Conservation (phyloP, 2,888 invertebrate genomes). For the Meteorus colon region DNA sequence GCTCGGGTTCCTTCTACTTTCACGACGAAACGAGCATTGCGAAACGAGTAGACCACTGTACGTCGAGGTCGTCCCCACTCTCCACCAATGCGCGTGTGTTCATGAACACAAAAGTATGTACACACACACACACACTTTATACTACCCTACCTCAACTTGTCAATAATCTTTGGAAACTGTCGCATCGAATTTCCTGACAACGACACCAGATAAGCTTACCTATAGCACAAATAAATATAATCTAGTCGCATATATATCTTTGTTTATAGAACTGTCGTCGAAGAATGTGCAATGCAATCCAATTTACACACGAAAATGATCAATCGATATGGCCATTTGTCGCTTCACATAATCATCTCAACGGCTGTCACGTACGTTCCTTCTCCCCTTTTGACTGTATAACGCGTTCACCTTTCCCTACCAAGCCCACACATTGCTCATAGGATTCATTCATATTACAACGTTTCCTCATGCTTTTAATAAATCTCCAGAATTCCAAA, state of each 20-base stretch:
- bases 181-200: slow-evolving; percentile 40
- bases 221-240: not conserved
- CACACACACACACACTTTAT: not conserved
- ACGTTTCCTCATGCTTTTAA: too few species aligned
- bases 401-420: not conserved
- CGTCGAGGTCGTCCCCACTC: not conserved
- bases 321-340: slow-evolving; percentile 40
- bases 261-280: slow-evolving; percentile 1
- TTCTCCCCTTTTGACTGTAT: not conserved
- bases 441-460: too few species aligned
- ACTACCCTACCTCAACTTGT: not conserved
- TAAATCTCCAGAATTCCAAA: too few species aligned
- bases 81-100: not conserved
- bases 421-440: too few species aligned
- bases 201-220: slow-evolving; percentile 2
- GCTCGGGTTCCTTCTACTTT: slow-evolving; percentile 25
- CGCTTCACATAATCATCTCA: slow-evolving; percentile 29
- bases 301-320: slow-evolving; percentile 46
- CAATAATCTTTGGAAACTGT: slow-evolving; percentile 15
- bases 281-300: slow-evolving; percentile 34
- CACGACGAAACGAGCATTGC: slow-evolving; percentile 21
- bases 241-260: not conserved
- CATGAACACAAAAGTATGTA: not conserved
- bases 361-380: slow-evolving; percentile 22
- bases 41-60: not conserved